A percentile compares a stretch with the other conserved stretches of the same genome.
phyloP scores from a whole-genome alignment of 2,797 vertebrate species.

The Phataginus tetradactyla region DNA sequence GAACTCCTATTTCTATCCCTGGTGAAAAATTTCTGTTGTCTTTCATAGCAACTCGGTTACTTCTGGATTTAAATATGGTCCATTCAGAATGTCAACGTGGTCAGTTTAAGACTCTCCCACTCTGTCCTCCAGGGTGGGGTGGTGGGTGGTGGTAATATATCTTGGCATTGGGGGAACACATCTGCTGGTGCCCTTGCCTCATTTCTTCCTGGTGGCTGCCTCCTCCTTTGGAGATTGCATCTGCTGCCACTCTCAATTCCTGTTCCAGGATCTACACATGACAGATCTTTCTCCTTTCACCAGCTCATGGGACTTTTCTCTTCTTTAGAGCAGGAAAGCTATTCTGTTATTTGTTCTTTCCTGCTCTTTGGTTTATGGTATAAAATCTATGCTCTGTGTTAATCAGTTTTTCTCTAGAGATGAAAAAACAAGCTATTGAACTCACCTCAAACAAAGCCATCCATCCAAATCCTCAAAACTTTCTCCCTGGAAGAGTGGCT shows the following conservation, averaged over 20 bases:
- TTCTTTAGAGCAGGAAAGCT: neutral
- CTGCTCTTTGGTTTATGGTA: neutral
- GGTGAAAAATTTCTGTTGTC: neutral
- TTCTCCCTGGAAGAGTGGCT: neutral
- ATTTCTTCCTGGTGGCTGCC: neutral
- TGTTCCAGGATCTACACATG: neutral
- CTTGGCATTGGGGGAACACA: accelerated
- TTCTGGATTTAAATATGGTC: neutral
- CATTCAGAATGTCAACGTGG: neutral
- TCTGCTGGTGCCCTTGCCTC: neutral
- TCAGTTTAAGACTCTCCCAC: neutral
- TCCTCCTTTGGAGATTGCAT: neutral
- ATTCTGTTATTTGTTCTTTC: neutral
- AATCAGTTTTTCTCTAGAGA: neutral
- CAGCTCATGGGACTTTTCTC: neutral
- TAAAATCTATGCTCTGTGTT: neutral
- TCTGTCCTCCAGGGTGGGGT: neutral
- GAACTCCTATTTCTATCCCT: neutral
- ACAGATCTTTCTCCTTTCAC: neutral
- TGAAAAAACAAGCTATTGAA: neutral
- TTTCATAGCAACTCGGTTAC: neutral
- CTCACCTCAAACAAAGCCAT: neutral
- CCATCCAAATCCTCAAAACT: neutral
- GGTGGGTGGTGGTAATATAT: neutral
- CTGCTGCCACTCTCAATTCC: neutral